Conservation (phyloP, 2,888 invertebrate species). For the Lomographa bimaculata region DNA sequence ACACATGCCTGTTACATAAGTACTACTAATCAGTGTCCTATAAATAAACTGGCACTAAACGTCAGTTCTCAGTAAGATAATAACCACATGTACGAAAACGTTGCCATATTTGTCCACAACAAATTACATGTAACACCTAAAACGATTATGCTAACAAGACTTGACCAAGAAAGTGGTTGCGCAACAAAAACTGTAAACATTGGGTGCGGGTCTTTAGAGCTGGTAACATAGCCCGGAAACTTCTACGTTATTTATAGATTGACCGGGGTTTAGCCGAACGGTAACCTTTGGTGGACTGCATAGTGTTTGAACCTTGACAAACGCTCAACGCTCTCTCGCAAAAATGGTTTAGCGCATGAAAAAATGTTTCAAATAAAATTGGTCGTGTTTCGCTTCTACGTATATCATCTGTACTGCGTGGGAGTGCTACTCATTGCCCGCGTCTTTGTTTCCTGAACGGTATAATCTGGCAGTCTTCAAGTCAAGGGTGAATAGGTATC, state of each 20-base stretch:
- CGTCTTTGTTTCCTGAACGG: no score
- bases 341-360: no score
- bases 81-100: constrained; percentile 2
- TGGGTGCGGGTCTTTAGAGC: constrained; percentile 41
- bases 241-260: constrained; percentile 53
- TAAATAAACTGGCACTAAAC: not conserved
- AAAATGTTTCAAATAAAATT: no score
- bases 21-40: no score
- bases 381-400: no score
- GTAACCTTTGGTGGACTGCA: constrained; percentile 46
- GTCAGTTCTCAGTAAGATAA: no score
- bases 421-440: no score
- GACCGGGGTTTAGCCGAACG: constrained; percentile 43
- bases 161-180: constrained; percentile 37
- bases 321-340: no score
- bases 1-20: no score
- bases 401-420: no score
- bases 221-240: constrained; percentile 49
- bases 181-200: constrained; percentile 53
- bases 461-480: no score
- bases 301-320: constrained; percentile 28
- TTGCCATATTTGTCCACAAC: not conserved
- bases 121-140: constrained; percentile 4
- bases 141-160: constrained; percentile 1
- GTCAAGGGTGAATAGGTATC: no score